phyloP scores from a whole-genome alignment of 2,797 vertebrate genomes.

The Rhinichthys osculus region DNA sequence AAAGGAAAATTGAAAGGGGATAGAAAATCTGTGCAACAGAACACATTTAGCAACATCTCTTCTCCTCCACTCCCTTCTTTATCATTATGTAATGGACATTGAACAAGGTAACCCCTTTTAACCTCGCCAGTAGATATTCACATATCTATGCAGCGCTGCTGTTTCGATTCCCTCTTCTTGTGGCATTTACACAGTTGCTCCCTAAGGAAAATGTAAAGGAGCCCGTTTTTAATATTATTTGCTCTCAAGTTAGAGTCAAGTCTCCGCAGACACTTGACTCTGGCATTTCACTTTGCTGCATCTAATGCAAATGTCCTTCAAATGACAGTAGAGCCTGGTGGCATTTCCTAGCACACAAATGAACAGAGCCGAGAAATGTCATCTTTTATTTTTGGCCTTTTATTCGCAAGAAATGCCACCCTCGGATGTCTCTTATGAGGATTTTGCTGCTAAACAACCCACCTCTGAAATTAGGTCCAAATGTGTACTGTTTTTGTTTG shows the following conservation, averaged over 20 bases:
- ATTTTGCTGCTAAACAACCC: conserved; percentile 50
- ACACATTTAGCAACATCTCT: neutral
- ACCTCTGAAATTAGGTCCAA: conserved; percentile 43
- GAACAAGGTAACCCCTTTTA: conserved; percentile 31
- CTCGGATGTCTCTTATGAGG: conserved; percentile 49
- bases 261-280: conserved; percentile 40
- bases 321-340: conserved; percentile 57
- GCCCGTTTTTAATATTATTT: conserved; percentile 42
- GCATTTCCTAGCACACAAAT: conserved; percentile 59
- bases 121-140: neutral
- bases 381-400: conserved; percentile 60
- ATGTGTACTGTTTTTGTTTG: conserved; percentile 26
- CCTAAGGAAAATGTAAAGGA: conserved; percentile 28
- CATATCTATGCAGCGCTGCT: neutral
- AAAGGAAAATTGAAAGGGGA: neutral
- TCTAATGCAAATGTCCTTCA: conserved; percentile 57
- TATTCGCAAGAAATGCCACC: conserved; percentile 58
- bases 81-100: conserved; percentile 5
- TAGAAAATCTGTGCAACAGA: neutral
- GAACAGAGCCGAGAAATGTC: conserved; percentile 61
- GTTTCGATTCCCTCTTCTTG: neutral
- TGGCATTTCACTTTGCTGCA: conserved; percentile 48
- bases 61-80: conserved; percentile 1
- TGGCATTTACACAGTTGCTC: conserved; percentile 31
- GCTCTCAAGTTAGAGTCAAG: conserved; percentile 41